These are phyloP conservation scores for Synergus umbraculus DNA, from an alignment of 2,888 invertebrate species.

Conservation along the genomic window DNA sequence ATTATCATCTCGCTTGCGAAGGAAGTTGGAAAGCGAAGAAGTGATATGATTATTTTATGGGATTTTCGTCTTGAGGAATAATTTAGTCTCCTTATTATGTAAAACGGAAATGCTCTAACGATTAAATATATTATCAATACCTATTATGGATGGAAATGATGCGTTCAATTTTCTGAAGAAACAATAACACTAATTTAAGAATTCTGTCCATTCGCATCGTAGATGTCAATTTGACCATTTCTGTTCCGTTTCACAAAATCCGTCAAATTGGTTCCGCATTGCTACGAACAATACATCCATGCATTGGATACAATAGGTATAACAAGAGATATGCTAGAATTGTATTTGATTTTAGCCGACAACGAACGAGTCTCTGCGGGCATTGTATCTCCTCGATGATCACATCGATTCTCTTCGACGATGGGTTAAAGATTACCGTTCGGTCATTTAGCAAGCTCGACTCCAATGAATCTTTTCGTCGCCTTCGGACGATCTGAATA, in stretches of 20 bases:
- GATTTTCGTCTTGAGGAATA: neutral
- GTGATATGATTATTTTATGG: neutral
- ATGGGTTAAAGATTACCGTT: neutral
- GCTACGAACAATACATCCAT: neutral
- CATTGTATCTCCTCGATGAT: neutral
- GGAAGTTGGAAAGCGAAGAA: neutral
- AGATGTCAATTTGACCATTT: neutral
- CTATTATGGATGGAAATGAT: too few relatives aligned
- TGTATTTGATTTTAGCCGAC: neutral
- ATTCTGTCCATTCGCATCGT: neutral
- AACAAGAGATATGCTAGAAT: neutral
- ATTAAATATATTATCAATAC: too few relatives aligned
- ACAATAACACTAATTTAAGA: neutral
- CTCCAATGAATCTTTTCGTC: neutral
- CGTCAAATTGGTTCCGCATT: neutral
- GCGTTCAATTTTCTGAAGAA: too few relatives aligned
- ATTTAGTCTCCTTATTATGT: neutral
- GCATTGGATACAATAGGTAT: neutral
- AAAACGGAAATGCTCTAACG: neutral
- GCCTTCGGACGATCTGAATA: neutral
- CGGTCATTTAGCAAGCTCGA: neutral
- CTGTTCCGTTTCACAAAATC: neutral
- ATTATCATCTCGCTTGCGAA: neutral
- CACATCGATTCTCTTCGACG: neutral
- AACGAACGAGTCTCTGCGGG: neutral